phyloP scores from a whole-genome alignment of 2,797 vertebrate genomes.

The Gallinago stenura region DNA sequence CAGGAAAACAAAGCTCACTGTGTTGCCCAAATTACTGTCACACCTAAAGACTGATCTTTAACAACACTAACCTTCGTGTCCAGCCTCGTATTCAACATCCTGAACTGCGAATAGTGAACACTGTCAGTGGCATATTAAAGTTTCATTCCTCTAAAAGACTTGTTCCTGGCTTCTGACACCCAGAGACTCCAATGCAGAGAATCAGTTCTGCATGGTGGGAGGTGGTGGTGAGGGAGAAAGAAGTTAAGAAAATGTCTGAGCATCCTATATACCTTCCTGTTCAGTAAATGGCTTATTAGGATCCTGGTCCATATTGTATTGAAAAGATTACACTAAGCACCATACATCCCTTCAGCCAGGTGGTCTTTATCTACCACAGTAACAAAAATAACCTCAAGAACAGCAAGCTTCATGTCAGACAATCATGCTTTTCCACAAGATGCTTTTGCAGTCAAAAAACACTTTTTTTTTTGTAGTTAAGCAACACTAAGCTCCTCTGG shows the following conservation, averaged over 20 bases:
- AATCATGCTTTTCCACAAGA: neutral
- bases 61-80: neutral
- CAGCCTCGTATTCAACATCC: neutral
- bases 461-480: neutral
- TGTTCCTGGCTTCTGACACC: neutral
- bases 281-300: neutral
- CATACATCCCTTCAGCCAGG: neutral
- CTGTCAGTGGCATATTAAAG: neutral
- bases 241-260: neutral
- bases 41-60: neutral
- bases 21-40: neutral
- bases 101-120: neutral
- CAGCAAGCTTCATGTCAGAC: neutral
- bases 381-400: neutral
- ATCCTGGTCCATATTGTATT: neutral
- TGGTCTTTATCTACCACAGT: neutral
- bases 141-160: neutral
- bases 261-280: neutral
- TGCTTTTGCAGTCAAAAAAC: neutral
- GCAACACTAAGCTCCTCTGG: neutral
- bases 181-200: neutral
- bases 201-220: neutral
- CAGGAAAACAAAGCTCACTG: neutral
- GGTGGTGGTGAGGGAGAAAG: accelerated
- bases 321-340: neutral